Conservation (phyloP, 2,888 invertebrate genomes). For the Platerodrilus igneus region DNA sequence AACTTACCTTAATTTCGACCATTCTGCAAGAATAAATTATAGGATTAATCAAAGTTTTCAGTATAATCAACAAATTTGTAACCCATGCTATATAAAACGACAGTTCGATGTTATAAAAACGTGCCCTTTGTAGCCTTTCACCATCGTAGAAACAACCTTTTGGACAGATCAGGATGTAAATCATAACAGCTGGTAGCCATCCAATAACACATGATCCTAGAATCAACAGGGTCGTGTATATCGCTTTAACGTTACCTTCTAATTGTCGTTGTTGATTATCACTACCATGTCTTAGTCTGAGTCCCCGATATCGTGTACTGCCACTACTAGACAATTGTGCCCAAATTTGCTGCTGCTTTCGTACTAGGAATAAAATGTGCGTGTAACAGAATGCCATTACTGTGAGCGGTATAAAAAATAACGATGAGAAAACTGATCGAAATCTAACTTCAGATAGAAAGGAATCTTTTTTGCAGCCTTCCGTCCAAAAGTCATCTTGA, state of each 20-base stretch:
- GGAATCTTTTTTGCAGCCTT: conserved; percentile 25
- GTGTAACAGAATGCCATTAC: conserved; percentile 58
- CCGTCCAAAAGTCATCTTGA: conserved; percentile 47
- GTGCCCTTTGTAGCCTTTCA: conserved; percentile 23
- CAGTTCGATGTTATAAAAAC: conserved; percentile 13
- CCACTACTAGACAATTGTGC: conserved; percentile 46
- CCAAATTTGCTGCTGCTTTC: conserved; percentile 51
- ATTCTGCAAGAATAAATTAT: conserved; percentile 64
- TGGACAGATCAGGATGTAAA: conserved; percentile 55
- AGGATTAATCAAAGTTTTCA: conserved; percentile 60
- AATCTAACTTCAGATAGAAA: conserved; percentile 25
- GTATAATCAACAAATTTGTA: conserved; percentile 54
- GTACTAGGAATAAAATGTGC: conserved; percentile 56
- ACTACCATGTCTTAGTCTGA: conserved; percentile 21
- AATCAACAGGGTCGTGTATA: conserved; percentile 60
- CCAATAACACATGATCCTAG: conserved; percentile 57
- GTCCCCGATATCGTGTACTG: conserved; percentile 35
- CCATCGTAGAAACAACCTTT: conserved; percentile 37
- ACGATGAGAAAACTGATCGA: conserved; percentile 47
- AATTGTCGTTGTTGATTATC: conserved; percentile 42
- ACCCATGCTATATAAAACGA: conserved; percentile 28
- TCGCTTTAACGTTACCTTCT: conserved; percentile 53
- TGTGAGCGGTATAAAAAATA: conserved; percentile 56
- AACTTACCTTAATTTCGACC: conserved; percentile 59
- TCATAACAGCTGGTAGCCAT: conserved; percentile 58